Evolutionary conservation across 35 echinoderm and acorn worm species (phyloP).

Genomic region (Diadema setosum): DNA sequence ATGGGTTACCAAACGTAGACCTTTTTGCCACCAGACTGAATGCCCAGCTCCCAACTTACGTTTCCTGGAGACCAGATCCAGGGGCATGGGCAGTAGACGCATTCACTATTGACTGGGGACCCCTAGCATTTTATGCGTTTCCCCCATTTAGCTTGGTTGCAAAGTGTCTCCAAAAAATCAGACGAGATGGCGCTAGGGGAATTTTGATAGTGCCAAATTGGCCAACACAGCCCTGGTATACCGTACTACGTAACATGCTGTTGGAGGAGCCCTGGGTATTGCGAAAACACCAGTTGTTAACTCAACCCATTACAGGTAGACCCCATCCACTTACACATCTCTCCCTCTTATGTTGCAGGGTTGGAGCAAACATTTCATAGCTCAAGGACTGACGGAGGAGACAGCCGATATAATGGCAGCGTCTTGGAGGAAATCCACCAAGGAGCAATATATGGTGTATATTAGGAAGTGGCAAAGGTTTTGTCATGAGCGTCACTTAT

Average conservation of each 20-base stretch:
- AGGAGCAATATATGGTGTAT: slow-evolving; percentile 25
- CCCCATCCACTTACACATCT: background rate
- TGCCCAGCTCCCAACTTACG: slow-evolving; percentile 41
- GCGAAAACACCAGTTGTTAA: background rate
- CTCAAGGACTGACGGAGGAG: background rate
- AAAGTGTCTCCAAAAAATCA: slow-evolving; percentile 59
- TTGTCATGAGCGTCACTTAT: background rate
- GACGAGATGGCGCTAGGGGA: slow-evolving; percentile 4
- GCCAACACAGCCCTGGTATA: slow-evolving; percentile 48
- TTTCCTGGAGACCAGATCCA: slow-evolving; percentile 79
- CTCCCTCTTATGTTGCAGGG: slow-evolving; percentile 15
- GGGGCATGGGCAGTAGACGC: slow-evolving; percentile 59
- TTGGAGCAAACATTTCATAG: background rate
- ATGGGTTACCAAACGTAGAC: slow-evolving; percentile 56
- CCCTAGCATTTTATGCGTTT: background rate
- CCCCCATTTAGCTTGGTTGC: background rate
- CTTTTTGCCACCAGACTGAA: slow-evolving; percentile 76
- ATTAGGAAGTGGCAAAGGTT: slow-evolving; percentile 34
- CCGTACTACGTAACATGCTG: background rate
- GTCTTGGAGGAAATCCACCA: slow-evolving; percentile 34
- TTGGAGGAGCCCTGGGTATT: slow-evolving; percentile 8
- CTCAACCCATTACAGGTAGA: background rate
- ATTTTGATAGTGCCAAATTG: slow-evolving; percentile 52
- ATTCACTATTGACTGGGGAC: slow-evolving; percentile 54
- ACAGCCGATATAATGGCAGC: slow-evolving; percentile 4